Conservation (phyloP, 2,113 vertebrate species). For the Oncorhynchus kisutch region DNA sequence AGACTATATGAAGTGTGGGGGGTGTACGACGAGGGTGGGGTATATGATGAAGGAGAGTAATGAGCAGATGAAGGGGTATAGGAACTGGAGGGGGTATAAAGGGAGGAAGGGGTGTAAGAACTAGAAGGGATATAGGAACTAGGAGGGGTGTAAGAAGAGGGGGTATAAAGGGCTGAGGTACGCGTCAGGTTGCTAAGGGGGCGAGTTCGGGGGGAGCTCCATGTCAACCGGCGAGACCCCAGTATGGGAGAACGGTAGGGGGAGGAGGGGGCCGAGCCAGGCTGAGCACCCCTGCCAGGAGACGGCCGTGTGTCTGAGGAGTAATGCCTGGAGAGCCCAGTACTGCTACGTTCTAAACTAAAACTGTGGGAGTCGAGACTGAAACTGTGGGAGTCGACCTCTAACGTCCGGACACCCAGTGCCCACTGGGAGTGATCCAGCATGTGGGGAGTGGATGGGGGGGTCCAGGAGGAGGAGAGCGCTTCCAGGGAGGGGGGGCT, state of each 20-base stretch:
- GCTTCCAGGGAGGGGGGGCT: constrained; percentile 65
- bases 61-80: constrained; percentile 29
- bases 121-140: constrained; percentile 45
- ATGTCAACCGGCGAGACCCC: constrained; percentile 58
- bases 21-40: constrained; percentile 50
- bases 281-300: constrained; percentile 24
- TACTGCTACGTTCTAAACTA: constrained; percentile 1
- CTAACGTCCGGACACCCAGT: constrained; percentile 62
- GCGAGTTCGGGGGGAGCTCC: constrained; percentile 63
- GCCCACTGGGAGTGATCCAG: constrained; percentile 65
- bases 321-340: constrained; percentile 46
- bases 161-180: constrained; percentile 51
- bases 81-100: constrained; percentile 47
- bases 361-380: constrained; percentile 45
- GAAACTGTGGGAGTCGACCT: constrained; percentile 67
- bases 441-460: constrained; percentile 47
- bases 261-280: constrained; percentile 61
- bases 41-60: constrained; percentile 18
- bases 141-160: constrained; percentile 40
- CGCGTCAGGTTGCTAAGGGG: constrained; percentile 55
- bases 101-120: constrained; percentile 47
- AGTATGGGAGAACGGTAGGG: constrained; percentile 60
- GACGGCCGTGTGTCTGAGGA: constrained; percentile 44
- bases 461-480: constrained; percentile 46
- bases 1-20: constrained; percentile 57